Evolutionary conservation across 2,797 vertebrate genomes (phyloP).

Genomic region (Tamandua tetradactyla): DNA sequence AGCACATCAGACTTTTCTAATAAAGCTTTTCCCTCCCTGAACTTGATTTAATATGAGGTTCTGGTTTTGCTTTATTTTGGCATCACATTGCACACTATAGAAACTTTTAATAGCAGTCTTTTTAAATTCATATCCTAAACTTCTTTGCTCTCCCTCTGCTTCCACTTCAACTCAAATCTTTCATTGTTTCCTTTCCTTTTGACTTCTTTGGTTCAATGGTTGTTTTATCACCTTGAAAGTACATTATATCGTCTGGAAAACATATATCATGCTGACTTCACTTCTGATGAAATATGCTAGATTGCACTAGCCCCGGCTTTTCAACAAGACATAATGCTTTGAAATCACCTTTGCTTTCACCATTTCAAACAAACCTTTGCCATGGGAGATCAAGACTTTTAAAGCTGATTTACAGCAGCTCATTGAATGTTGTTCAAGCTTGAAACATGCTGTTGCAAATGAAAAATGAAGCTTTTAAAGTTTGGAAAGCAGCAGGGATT

Average conservation of each 20-base stretch:
- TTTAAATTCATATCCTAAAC: background rate
- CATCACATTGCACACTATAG: background rate
- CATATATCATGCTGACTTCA: background rate
- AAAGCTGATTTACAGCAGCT: constrained; percentile 42
- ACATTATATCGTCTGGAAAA: background rate
- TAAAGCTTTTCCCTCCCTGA: background rate
- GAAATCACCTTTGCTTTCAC: background rate
- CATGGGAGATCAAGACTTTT: constrained; percentile 18
- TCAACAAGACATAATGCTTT: background rate
- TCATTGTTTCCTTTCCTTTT: constrained; percentile 12
- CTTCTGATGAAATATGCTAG: constrained; percentile 21
- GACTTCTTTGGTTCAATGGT: background rate
- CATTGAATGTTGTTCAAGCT: constrained; percentile 16
- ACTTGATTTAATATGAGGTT: background rate
- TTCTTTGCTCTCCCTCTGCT: background rate
- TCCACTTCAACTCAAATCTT: background rate
- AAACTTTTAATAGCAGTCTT: background rate
- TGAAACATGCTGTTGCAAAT: constrained; percentile 27
- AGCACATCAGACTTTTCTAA: background rate
- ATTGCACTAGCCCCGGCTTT: background rate
- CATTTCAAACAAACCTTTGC: constrained; percentile 24
- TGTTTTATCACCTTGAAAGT: constrained; percentile 33
- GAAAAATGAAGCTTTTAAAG: constrained; percentile 49
- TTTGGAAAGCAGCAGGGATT: constrained; percentile 57
- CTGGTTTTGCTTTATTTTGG: background rate